phyloP scores from a whole-genome alignment of 2,113 vertebrate species.

The Otolemur garnettii region DNA sequence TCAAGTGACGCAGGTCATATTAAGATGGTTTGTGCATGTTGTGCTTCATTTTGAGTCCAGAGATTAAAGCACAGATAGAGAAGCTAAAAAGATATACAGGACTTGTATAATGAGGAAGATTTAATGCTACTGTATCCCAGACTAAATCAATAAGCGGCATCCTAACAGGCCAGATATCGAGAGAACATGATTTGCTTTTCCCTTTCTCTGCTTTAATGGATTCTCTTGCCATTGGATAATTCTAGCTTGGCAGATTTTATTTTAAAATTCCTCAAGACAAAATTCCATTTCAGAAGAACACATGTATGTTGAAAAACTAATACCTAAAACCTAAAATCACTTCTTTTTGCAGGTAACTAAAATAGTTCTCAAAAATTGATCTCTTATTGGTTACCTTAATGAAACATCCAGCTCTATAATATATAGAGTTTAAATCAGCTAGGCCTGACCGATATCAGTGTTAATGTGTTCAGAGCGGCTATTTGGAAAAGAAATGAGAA shows the following conservation, averaged over 20 bases:
- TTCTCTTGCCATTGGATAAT: conserved; percentile 80
- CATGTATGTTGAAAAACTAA: conserved; percentile 35
- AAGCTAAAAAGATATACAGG: conserved; percentile 79
- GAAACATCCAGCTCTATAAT: not conserved
- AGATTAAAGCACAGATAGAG: conserved; percentile 73
- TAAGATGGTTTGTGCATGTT: conserved; percentile 67
- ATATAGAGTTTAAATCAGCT: conserved; percentile 19
- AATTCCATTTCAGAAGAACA: conserved; percentile 74
- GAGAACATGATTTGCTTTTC: conserved; percentile 84
- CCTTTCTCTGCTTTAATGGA: conserved; percentile 81
- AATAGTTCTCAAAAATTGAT: conserved; percentile 31
- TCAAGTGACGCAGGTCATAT: not conserved
- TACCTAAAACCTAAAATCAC: conserved; percentile 63
- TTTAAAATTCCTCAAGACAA: conserved; percentile 78
- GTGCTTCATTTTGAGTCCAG: conserved; percentile 73
- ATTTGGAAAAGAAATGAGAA: conserved; percentile 61
- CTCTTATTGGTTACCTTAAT: conserved; percentile 47
- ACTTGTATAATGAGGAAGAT: conserved; percentile 83
- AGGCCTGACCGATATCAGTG: not conserved
- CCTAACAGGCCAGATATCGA: conserved; percentile 82
- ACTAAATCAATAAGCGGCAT: conserved; percentile 87
- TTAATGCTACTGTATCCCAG: conserved; percentile 82
- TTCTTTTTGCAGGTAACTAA: conserved; percentile 58
- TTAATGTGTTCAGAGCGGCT: conserved; percentile 22
- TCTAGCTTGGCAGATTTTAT: conserved; percentile 61